Percentiles rank a stretch among this genome's conserved stretches.
Conservation (phyloP, 37 sponge, comb jelly and placozoan genomes). For the Theonella swinhoei region DNA sequence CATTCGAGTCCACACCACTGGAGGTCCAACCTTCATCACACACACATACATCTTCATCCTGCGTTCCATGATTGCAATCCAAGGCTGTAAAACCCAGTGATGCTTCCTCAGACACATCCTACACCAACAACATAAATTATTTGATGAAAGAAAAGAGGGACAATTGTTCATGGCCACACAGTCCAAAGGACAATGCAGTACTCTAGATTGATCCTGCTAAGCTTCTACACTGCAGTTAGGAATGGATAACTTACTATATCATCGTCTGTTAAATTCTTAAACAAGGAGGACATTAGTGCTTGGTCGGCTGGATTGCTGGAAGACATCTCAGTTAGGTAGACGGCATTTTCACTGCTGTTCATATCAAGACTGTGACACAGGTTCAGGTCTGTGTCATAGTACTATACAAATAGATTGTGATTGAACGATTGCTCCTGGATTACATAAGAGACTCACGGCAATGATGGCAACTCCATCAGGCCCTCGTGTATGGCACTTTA, state of each 20-base stretch:
- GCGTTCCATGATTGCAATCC: constrained; percentile 69
- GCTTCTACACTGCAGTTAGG: too few species aligned
- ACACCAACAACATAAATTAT: not conserved
- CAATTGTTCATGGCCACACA: not conserved
- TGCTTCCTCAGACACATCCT: constrained; percentile 5
- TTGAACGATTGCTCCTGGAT: not conserved
- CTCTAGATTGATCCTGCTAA: too few species aligned
- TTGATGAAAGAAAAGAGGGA: not conserved
- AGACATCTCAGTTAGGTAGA: constrained; percentile 55
- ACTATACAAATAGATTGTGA: constrained; percentile 33
- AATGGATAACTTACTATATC: too few species aligned
- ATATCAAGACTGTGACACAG: constrained; percentile 55
- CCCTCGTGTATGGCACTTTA: constrained; percentile 73
- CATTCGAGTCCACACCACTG: constrained; percentile 55
- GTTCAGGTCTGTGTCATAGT: constrained; percentile 81
- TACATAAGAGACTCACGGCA: constrained; percentile 67
- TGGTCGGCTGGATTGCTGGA: constrained; percentile 48
- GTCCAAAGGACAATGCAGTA: not conserved
- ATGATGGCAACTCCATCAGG: constrained; percentile 52
- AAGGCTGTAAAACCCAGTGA: constrained; percentile 15
- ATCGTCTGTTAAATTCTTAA: too few species aligned
- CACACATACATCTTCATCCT: constrained; percentile 57
- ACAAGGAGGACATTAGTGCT: not conserved
- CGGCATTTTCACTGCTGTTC: constrained; percentile 38
- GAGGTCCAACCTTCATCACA: constrained; percentile 81